These are phyloP conservation scores for Danaus melanippus DNA, from an alignment of 1,140 invertebrate genomes.

Conservation along the genomic window DNA sequence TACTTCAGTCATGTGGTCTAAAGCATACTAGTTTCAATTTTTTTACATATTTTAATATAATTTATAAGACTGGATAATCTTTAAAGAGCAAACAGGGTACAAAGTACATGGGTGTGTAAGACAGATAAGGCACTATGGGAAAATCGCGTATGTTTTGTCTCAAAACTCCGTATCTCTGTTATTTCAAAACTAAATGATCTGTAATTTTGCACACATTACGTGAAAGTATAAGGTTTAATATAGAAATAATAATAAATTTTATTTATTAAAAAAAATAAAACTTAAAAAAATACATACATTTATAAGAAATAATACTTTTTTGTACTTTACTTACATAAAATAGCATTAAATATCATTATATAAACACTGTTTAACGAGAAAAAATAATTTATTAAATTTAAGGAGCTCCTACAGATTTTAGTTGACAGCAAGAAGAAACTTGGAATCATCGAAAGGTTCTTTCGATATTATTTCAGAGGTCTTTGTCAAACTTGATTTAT, in stretches of 20 bases:
- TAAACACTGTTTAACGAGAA: conserved; percentile 9
- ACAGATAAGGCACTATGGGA: not conserved
- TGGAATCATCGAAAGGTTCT: conserved; percentile 1
- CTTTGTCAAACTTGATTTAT: conserved; percentile 1
- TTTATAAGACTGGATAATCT: too few relatives aligned
- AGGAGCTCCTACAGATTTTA: too few relatives aligned
- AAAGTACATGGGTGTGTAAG: too few relatives aligned
- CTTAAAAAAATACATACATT: conserved; percentile 5
- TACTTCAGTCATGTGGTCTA: too few relatives aligned
- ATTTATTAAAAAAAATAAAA: not conserved
- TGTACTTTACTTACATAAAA: conserved; percentile 8
- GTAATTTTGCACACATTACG: conserved; percentile 2
- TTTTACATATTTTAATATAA: too few relatives aligned
- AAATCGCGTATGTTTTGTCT: too few relatives aligned
- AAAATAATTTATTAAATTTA: conserved; percentile 8
- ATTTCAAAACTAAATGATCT: too few relatives aligned
- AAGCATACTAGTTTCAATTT: too few relatives aligned
- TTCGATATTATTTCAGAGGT: conserved; percentile 1
- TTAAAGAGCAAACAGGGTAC: too few relatives aligned
- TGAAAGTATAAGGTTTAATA: conserved; percentile 5
- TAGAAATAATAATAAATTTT: not conserved
- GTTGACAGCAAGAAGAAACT: too few relatives aligned
- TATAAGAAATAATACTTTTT: conserved; percentile 2
- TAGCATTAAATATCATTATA: too few relatives aligned
- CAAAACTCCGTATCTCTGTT: too few relatives aligned